Percentiles rank a stretch among this genome's conserved stretches.
Evolutionary conservation across 1,140 invertebrate species (phyloP).

Genomic region (Pantala flavescens): DNA sequence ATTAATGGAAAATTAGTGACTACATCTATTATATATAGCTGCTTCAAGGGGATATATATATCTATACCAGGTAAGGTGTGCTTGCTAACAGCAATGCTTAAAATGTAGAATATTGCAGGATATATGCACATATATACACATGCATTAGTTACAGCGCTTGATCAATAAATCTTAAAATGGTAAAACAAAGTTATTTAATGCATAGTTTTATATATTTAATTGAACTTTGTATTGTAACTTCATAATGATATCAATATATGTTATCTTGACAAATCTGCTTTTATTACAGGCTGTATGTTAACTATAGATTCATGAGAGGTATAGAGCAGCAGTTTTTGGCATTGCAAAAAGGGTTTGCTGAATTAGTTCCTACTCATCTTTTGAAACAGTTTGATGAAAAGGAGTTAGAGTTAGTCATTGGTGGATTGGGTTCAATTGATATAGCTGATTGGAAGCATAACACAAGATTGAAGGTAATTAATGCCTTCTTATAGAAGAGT

Average conservation of each 20-base stretch:
- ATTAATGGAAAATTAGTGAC: no score
- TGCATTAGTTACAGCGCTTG: no score
- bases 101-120: no score
- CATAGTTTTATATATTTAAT: no score
- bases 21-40: no score
- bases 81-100: no score
- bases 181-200: no score
- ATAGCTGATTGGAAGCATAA: conserved; percentile 89
- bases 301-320: conserved; percentile 91
- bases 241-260: conserved; percentile 1
- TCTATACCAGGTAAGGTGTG: no score
- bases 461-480: conserved; percentile 68
- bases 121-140: no score
- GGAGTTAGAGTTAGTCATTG: conserved; percentile 90
- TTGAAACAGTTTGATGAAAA: conserved; percentile 84
- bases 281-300: conserved; percentile 75
- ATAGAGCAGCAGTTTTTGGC: conserved; percentile 95
- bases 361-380: conserved; percentile 81
- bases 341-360: conserved; percentile 77
- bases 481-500: no score
- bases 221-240: neutral
- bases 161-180: no score
- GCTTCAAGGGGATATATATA: no score
- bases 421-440: conserved; percentile 88
- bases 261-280: conserved; percentile 17